Evolutionary conservation across 2,888 invertebrate genomes (phyloP), one percentile per base, ranked within the genome.

Genomic region (Plagodis dolabraria): DNA sequence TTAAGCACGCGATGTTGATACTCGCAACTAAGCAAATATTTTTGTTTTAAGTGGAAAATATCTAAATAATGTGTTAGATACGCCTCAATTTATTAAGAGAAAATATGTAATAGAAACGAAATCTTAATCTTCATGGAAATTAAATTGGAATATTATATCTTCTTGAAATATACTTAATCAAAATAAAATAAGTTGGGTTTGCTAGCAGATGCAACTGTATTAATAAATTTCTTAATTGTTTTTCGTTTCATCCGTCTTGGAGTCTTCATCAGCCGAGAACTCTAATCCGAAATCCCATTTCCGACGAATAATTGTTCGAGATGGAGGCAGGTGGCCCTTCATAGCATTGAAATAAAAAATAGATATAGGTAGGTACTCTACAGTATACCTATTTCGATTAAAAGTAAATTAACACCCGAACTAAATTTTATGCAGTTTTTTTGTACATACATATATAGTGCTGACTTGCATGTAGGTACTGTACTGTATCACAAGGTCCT

Each of bases 281-380:
- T 78, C 76, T 87, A 87, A 87, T 87, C 86, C 84, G 71, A 84
- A 85, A 85, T 85, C 86, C 86, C 86, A 87, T 88, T 87, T 87
- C 87, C 86, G 81, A 76, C 67, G 77, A 82, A 85, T 86, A 83
- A 86, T 83, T 86, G 81, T 82, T 79, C 79, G 77, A 83, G 80
- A 84, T 80, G 82, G 80, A 83, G 77, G 52, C 51, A 55, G 57
- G 46, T 45, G 22, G 22, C 22, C 22, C 22, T 60, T 60, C 50
- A 33, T 49, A 59, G 22, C 57, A 12, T 34, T 40, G 11, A 4
- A 22, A 22, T 22, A 22, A 22, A 22, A 22, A 22, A 22, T 22
- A 22, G 22, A 22, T 22, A 22, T 22, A n/a, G n/a, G n/a, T n/a
- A n/a, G n/a, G n/a, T n/a, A 22, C 22, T 22, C 22, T 22, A 22